These are phyloP conservation scores for Holothuria scabra DNA, from an alignment of 53 echinoderm and acorn worm genomes.

Conservation along the genomic window DNA sequence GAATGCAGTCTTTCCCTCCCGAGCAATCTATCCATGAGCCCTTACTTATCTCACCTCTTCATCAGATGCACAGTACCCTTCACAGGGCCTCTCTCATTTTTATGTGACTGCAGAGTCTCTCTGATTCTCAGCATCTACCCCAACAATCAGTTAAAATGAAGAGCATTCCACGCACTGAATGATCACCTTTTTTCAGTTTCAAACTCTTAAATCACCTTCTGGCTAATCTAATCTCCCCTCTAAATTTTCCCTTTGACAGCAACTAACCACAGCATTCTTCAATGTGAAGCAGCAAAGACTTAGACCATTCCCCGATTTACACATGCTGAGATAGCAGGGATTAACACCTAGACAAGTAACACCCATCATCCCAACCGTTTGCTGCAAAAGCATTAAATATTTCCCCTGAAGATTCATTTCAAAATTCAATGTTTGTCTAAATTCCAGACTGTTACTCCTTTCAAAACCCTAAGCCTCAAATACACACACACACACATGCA, in stretches of 20 bases:
- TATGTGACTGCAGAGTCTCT: slow-evolving; percentile 44
- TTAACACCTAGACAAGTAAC: slow-evolving; percentile 18
- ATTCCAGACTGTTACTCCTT: slow-evolving; percentile 26
- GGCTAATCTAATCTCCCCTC: slow-evolving; percentile 47
- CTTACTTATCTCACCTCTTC: slow-evolving; percentile 31
- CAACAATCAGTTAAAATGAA: slow-evolving; percentile 25
- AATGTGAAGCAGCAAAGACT: neutral
- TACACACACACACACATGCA: slow-evolving; percentile 1
- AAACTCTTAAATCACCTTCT: slow-evolving; percentile 50
- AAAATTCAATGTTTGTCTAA: slow-evolving; percentile 40
- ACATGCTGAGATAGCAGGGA: neutral
- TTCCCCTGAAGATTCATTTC: slow-evolving; percentile 33
- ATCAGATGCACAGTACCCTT: neutral
- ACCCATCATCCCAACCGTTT: slow-evolving; percentile 2
- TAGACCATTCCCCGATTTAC: neutral
- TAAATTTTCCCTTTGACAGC: slow-evolving; percentile 11
- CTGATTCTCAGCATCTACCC: slow-evolving; percentile 38
- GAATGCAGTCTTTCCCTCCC: slow-evolving; percentile 27
- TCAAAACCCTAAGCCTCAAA: slow-evolving; percentile 26
- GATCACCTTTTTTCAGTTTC: slow-evolving; percentile 30
- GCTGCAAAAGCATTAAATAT: slow-evolving; percentile 21
- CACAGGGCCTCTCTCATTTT: slow-evolving; percentile 36
- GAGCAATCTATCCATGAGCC: slow-evolving; percentile 13
- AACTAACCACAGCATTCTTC: neutral
- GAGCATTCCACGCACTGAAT: slow-evolving; percentile 39